Evolutionary conservation across 2,888 invertebrate species (phyloP).

Genomic region (Scaptomyza parva): DNA sequence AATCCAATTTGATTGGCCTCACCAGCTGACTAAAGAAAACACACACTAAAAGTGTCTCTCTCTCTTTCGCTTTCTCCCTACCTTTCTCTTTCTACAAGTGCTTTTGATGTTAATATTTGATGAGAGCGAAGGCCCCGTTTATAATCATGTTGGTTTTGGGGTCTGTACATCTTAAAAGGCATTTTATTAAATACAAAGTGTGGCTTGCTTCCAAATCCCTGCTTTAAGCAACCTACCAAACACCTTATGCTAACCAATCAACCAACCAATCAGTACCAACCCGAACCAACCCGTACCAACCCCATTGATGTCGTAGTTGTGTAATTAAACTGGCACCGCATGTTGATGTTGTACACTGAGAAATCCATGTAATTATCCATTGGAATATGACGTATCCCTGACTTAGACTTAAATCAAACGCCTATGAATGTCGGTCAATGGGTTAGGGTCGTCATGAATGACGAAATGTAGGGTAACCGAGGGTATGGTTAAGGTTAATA

Average conservation of each 20-base stretch:
- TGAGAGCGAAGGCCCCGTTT: constrained; percentile 24
- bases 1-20: constrained; percentile 73
- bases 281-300: too few species aligned
- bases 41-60: background rate
- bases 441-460: background rate
- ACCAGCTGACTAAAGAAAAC: constrained; percentile 26
- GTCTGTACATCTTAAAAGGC: constrained; percentile 63
- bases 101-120: constrained; percentile 46
- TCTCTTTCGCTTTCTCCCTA: background rate
- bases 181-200: constrained; percentile 70
- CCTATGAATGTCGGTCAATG: constrained; percentile 27
- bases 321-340: constrained; percentile 51
- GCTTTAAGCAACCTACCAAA: background rate
- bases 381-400: constrained; percentile 15
- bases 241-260: background rate
- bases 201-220: constrained; percentile 44
- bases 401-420: constrained; percentile 29
- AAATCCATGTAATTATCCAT: constrained; percentile 33
- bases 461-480: background rate
- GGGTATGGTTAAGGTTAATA: background rate
- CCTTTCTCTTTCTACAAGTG: background rate
- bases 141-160: constrained; percentile 50
- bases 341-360: constrained; percentile 44
- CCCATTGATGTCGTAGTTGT: constrained; percentile 15
- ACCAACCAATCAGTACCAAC: too few species aligned